phyloP scores from a whole-genome alignment of 2,888 invertebrate genomes.

The Spodoptera exigua region DNA sequence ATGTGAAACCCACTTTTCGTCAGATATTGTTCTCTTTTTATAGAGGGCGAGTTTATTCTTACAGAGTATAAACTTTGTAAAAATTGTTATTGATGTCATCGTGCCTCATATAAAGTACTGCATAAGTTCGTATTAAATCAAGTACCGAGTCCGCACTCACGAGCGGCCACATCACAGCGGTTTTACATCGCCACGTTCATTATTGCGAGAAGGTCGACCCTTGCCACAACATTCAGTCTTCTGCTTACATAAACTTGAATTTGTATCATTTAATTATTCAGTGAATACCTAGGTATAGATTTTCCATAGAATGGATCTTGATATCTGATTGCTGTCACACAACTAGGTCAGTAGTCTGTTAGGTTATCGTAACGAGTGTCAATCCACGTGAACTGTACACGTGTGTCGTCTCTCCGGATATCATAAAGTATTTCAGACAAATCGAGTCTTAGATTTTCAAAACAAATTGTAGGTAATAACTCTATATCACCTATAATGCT shows the following conservation, averaged over 20 bases:
- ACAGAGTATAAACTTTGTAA: too few species aligned
- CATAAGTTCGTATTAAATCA: too few species aligned
- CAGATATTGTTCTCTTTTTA: too few species aligned
- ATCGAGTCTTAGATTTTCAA: neutral
- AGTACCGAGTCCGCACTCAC: too few species aligned
- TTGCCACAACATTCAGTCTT: neutral
- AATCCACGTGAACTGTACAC: slow-evolving; percentile 2
- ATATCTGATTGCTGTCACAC: slow-evolving; percentile 6
- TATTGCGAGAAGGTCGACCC: neutral
- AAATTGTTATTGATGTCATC: too few species aligned
- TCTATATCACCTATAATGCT: slow-evolving; percentile 21
- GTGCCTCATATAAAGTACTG: too few species aligned
- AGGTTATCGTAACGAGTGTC: slow-evolving; percentile 24
- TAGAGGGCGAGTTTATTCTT: too few species aligned
- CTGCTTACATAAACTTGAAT: neutral
- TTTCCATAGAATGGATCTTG: too few species aligned
- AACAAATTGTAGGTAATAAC: slow-evolving; percentile 1
- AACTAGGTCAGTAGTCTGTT: slow-evolving; percentile 15
- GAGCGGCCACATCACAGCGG: too few species aligned
- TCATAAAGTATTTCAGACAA: neutral
- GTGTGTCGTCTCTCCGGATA: slow-evolving; percentile 7
- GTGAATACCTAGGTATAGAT: too few species aligned
- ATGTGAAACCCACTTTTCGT: too few species aligned
- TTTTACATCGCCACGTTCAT: too few species aligned
- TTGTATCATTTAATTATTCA: neutral